phyloP scores from a whole-genome alignment of 2,113 vertebrate genomes.

The Paratilapia polleni region DNA sequence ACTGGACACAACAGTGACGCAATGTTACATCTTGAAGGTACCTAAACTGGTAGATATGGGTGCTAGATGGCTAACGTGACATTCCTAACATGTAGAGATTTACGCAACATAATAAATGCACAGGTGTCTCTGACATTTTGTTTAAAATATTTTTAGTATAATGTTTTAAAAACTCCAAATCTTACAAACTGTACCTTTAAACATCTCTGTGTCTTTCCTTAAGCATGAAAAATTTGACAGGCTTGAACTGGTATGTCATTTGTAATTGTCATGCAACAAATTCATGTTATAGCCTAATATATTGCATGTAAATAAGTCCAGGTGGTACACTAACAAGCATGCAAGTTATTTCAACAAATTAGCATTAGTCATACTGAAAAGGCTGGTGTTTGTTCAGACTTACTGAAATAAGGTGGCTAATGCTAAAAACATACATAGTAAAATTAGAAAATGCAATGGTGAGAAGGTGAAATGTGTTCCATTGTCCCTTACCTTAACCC shows the following conservation, averaged over 20 bases:
- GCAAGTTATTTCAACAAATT: neutral
- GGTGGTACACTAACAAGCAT: neutral
- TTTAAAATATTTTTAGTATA: neutral
- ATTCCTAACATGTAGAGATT: neutral
- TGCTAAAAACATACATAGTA: neutral
- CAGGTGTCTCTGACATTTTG: neutral
- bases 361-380: neutral
- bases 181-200: too few species aligned
- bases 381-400: neutral
- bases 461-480: neutral
- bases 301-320: neutral
- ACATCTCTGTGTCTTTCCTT: too few species aligned
- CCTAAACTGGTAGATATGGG: neutral
- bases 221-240: neutral
- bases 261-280: neutral
- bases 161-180: neutral
- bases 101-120: neutral
- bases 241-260: too few species aligned
- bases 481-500: neutral
- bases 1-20: neutral
- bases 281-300: neutral
- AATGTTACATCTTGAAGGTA: neutral
- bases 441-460: neutral
- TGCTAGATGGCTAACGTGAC: neutral
- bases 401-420: too few species aligned